A percentile compares a stretch with the other conserved stretches of the same genome.
phyloP scores from a whole-genome alignment of 2,113 vertebrate species.

The Engraulis encrasicolus region DNA sequence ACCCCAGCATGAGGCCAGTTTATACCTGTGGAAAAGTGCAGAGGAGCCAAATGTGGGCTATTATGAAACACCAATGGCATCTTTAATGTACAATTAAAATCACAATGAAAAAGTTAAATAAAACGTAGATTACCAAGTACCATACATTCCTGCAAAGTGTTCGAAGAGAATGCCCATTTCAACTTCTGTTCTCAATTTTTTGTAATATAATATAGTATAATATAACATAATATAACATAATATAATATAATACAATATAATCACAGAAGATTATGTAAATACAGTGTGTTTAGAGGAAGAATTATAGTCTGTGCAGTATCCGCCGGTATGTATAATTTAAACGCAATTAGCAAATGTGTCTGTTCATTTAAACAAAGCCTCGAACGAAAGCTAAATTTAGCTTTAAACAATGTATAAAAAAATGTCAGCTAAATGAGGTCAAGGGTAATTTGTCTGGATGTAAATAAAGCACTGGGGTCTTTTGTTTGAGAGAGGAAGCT shows the following conservation, averaged over 20 bases:
- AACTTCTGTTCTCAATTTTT: neutral
- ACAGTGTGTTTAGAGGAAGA: no score
- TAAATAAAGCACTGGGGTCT: constrained; percentile 2
- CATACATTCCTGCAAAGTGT: neutral
- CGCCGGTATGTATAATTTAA: neutral
- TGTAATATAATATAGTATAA: no score
- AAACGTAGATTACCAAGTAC: neutral
- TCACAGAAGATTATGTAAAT: neutral
- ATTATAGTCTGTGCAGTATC: no score
- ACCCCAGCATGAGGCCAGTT: constrained; percentile 46
- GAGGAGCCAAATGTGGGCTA: neutral
- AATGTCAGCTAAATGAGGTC: constrained; percentile 1
- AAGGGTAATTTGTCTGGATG: constrained; percentile 2
- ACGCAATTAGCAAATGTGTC: neutral
- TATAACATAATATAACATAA: no score
- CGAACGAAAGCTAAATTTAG: neutral
- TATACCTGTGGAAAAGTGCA: neutral
- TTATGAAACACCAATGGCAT: constrained; percentile 5
- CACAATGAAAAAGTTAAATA: neutral
- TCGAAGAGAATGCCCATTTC: neutral
- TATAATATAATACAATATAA: neutral
- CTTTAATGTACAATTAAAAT: neutral
- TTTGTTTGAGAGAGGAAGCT: constrained; percentile 64
- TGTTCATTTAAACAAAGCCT: neutral
- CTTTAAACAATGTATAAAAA: neutral